Conservation (phyloP, 2,888 invertebrate genomes). For the Cosmorhoe ocellata region DNA sequence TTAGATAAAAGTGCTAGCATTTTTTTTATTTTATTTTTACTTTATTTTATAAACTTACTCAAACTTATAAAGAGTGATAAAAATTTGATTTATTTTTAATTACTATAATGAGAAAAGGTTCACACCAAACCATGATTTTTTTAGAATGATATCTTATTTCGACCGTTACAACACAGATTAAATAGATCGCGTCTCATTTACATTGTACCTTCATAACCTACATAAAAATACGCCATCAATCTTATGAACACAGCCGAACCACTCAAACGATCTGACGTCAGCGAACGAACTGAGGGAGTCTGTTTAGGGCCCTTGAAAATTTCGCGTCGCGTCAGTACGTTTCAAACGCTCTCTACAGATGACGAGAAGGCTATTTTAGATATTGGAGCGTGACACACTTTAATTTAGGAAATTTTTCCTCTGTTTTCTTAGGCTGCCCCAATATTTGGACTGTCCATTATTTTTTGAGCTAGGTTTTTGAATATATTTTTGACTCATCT, state of each 20-base stretch:
- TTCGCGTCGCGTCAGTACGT: conserved; percentile 50
- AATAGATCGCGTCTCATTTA: conserved; percentile 4
- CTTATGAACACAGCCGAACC: conserved; percentile 35
- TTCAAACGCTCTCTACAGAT: conserved; percentile 49
- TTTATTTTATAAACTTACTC: too few relatives aligned
- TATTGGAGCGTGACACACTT: conserved; percentile 44
- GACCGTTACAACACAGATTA: too few relatives aligned
- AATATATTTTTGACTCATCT: neutral
- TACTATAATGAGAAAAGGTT: too few relatives aligned
- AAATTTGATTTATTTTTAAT: too few relatives aligned
- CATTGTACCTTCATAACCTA: conserved; percentile 10
- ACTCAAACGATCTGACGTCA: conserved; percentile 50
- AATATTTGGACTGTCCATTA: conserved; percentile 13
- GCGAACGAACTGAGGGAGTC: conserved; percentile 51
- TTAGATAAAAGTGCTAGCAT: neutral
- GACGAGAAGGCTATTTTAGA: conserved; percentile 58
- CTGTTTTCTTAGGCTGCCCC: conserved; percentile 5
- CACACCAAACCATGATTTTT: too few relatives aligned
- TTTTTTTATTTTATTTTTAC: too few relatives aligned
- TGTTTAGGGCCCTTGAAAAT: conserved; percentile 53
- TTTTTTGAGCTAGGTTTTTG: neutral
- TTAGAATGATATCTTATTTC: too few relatives aligned
- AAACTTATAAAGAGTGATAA: too few relatives aligned
- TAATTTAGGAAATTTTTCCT: conserved; percentile 24
- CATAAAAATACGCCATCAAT: conserved; percentile 17